Evolutionary conservation across 30 jellyfish, hydroid and myxozoan genomes (phyloP).

Genomic region (Aurelia aurita): DNA sequence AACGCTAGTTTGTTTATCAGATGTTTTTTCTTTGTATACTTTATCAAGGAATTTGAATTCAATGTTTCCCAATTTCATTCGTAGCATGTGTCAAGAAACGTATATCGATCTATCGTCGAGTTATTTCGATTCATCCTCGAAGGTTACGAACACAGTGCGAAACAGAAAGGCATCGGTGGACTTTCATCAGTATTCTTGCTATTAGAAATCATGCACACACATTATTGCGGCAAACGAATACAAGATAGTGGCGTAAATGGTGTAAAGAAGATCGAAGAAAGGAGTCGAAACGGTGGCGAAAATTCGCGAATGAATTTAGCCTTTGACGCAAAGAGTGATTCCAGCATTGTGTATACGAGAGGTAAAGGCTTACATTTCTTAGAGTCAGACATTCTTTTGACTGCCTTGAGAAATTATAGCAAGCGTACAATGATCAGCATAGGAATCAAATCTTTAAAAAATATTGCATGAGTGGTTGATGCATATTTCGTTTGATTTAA

Average conservation of each 20-base stretch:
- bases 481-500: too few relatives aligned
- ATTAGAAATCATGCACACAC: slow-evolving; percentile 86
- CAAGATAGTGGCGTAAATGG: slow-evolving; percentile 62
- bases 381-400: too few relatives aligned
- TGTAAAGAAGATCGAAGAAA: slow-evolving; percentile 35
- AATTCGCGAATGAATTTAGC: slow-evolving; percentile 24
- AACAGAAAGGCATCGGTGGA: slow-evolving; percentile 84
- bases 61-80: too few relatives aligned
- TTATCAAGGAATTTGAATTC: too few relatives aligned
- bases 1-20: too few relatives aligned
- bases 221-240: slow-evolving; percentile 89
- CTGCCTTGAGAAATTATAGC: too few relatives aligned
- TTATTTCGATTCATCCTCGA: slow-evolving; percentile 69
- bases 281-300: slow-evolving; percentile 18
- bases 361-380: slow-evolving; percentile 62
- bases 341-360: slow-evolving; percentile 80
- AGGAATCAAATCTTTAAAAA: too few relatives aligned
- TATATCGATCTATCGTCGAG: slow-evolving; percentile 83
- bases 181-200: slow-evolving; percentile 79
- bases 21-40: too few relatives aligned
- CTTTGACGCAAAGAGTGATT: slow-evolving; percentile 87
- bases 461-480: too few relatives aligned
- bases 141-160: slow-evolving; percentile 85
- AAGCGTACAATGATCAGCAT: too few relatives aligned
- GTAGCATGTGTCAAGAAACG: slow-evolving; percentile 87